These are phyloP conservation scores for Idaea biselata DNA, from an alignment of 2,888 invertebrate genomes.

Conservation along the genomic window DNA sequence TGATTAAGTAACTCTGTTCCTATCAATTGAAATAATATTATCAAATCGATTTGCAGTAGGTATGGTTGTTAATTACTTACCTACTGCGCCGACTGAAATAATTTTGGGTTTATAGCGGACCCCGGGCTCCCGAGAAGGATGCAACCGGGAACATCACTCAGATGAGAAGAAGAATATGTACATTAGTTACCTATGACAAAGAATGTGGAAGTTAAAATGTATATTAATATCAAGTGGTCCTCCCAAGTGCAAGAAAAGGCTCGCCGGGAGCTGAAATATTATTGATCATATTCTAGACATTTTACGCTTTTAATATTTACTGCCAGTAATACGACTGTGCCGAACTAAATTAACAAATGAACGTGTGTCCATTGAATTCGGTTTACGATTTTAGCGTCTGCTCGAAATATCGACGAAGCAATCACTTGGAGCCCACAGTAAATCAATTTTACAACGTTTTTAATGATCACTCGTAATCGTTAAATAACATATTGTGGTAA, in stretches of 20 bases:
- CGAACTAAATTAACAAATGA: slow-evolving; percentile 74
- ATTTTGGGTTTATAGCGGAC: no score
- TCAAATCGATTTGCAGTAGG: no score
- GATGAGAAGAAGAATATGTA: no score
- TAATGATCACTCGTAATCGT: slow-evolving; percentile 64
- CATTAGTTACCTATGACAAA: no score
- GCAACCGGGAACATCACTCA: no score
- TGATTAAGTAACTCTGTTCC: no score
- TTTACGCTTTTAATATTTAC: slow-evolving; percentile 67
- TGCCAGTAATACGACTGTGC: slow-evolving; percentile 61
- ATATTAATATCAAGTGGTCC: no score
- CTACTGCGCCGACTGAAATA: no score
- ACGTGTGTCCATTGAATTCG: slow-evolving; percentile 64
- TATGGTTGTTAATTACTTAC: no score
- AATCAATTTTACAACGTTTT: slow-evolving; percentile 75
- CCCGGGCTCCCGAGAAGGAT: no score
- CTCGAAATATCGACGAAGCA: slow-evolving; percentile 53
- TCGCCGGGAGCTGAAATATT: slow-evolving; percentile 49
- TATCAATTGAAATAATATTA: no score
- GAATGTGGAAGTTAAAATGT: no score
- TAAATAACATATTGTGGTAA: slow-evolving; percentile 43
- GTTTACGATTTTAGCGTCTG: slow-evolving; percentile 59
- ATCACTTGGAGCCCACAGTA: slow-evolving; percentile 59
- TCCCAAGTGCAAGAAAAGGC: neutral
- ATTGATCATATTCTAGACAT: slow-evolving; percentile 55